Base-by-base conservation (phyloP, 92 coral and sea anemone genomes). In the Desmophyllum pertusum region DNA sequence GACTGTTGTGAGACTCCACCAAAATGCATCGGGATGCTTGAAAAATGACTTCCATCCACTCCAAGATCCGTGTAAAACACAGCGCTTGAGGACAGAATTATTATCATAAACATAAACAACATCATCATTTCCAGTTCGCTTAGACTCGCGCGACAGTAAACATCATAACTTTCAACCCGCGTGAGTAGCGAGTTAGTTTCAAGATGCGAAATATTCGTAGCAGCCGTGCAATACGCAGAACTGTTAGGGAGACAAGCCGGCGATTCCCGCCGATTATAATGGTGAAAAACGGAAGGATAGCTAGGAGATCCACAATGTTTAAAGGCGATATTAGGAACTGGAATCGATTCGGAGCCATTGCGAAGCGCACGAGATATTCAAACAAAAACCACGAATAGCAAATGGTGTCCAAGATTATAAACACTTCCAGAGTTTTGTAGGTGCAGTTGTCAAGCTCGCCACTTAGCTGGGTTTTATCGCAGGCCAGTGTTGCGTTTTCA, bases 1-100 rank as follows among this genome's bases (percentile, higher is more conserved):
- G 0, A 96, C 88, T 3, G 98, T 96, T 4, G 89, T 95, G 0
- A 94, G 29, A 18, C 98, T 92, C 99, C 98, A 97, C 99, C 99
- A 97, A n/a, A 93, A 87, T 13, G 97, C 98, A 14, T 92, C 99
- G 1, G 94, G 40, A 97, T 95, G 64, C 98, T 97, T 6, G 84
- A 30, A 84, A 97, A 91, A 29, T 84, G 86, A 39, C 93, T 89
- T 55, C 87, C 51, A 11, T 91, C 89, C 66, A 81, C 78, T 31
- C 81, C 91, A 15, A 92, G 79, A 75, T 94, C 99, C 11, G 95
- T 85, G 77, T 87, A 94, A 42, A 86, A 97, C 67, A 94, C 92
- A 2, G 98, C 96, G 70, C 99, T 92, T 29, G 99, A 96, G 25
- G 98, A 93, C 2, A 94, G 70, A 13, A 96, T 78, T 3, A 90